These are phyloP conservation scores for Monopterus albus DNA, from an alignment of 2,113 vertebrate species.

Conservation along the genomic window DNA sequence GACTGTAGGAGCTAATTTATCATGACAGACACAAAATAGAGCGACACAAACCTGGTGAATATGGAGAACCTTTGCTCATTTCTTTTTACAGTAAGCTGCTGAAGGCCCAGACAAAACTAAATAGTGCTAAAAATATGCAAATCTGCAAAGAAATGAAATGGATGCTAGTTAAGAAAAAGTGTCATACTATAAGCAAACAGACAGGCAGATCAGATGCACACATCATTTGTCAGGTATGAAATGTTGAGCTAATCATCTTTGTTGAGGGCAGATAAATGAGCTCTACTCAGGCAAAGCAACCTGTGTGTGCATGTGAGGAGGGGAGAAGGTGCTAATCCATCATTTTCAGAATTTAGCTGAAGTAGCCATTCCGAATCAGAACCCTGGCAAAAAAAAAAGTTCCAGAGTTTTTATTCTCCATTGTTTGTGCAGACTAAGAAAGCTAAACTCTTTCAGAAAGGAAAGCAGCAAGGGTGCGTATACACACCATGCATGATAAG, in stretches of 20 bases:
- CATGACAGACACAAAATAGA: constrained; percentile 37
- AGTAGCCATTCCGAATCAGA: constrained; percentile 31
- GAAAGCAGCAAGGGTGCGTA: background rate
- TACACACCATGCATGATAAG: too few species aligned
- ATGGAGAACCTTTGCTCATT: constrained; percentile 46
- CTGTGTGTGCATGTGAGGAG: background rate
- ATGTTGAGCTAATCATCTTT: constrained; percentile 7
- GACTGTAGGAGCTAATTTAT: constrained; percentile 30
- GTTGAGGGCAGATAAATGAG: constrained; percentile 5
- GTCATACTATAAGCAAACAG: constrained; percentile 24
- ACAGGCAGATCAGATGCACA: constrained; percentile 25
- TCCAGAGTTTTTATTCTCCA: constrained; percentile 41
- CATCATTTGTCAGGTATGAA: constrained; percentile 28
- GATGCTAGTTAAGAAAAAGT: constrained; percentile 15
- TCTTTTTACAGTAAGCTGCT: constrained; percentile 15
- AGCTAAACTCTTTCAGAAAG: constrained; percentile 33
- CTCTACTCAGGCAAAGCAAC: background rate
- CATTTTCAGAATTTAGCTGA: constrained; percentile 22
- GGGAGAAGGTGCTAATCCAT: constrained; percentile 17
- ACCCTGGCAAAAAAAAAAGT: constrained; percentile 24
- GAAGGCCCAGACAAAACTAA: constrained; percentile 27
- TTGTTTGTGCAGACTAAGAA: constrained; percentile 34
- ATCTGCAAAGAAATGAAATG: constrained; percentile 35
- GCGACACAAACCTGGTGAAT: constrained; percentile 51
- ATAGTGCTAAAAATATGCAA: constrained; percentile 38